These are phyloP conservation scores for Heliconius charithonia DNA, from an alignment of 2,888 invertebrate genomes.

Conservation along the genomic window DNA sequence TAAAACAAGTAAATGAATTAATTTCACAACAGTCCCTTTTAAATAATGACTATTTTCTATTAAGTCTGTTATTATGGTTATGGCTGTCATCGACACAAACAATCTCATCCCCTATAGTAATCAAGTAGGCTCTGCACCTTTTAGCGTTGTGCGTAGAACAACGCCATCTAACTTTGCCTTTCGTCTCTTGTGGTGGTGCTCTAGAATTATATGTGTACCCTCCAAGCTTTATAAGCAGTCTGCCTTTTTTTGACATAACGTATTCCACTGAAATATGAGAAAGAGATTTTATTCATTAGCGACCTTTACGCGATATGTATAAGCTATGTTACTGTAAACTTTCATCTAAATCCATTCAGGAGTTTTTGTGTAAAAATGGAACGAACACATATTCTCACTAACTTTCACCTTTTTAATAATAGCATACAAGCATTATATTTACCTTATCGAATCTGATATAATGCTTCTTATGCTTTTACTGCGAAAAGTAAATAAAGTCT, in stretches of 20 bases:
- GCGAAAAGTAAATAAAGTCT: no score
- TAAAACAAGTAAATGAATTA: neutral
- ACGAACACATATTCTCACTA: no score
- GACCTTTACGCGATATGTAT: no score
- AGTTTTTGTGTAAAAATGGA: no score
- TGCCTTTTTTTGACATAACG: conserved; percentile 33
- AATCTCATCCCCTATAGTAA: conserved; percentile 30
- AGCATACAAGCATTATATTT: no score
- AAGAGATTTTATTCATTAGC: neutral
- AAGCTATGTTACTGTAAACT: no score
- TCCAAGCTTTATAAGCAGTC: conserved; percentile 27
- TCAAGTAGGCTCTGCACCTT: conserved; percentile 31
- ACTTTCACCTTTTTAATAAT: no score
- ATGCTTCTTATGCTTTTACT: no score
- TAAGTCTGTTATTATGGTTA: conserved; percentile 13
- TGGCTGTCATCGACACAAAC: conserved; percentile 26
- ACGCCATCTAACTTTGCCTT: conserved; percentile 19
- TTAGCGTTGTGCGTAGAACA: conserved; percentile 35
- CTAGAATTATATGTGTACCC: conserved; percentile 32
- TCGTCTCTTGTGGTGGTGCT: neutral
- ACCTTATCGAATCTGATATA: no score
- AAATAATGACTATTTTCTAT: neutral
- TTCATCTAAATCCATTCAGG: no score
- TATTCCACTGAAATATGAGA: conserved; percentile 33
- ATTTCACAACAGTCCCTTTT: no score